A percentile compares a stretch with the other conserved stretches of the same genome.
These are phyloP conservation scores for Penaeus monodon DNA, from an alignment of 2,888 invertebrate genomes.

Conservation along the genomic window DNA sequence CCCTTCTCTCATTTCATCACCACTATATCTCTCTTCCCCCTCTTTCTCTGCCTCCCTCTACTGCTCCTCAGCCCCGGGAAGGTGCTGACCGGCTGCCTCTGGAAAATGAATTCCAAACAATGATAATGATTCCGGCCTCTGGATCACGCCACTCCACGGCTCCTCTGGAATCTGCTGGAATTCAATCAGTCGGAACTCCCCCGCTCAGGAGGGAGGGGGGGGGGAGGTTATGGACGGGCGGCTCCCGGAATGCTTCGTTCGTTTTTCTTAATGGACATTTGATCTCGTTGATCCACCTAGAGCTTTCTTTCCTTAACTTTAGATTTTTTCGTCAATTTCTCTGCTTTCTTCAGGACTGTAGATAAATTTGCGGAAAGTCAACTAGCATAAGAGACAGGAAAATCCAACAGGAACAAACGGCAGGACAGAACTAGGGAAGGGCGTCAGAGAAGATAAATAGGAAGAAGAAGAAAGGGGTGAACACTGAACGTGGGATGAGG, in stretches of 20 bases:
- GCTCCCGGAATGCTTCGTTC: slow-evolving; percentile 32
- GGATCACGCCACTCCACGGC: slow-evolving; percentile 41
- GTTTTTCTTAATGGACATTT: slow-evolving; percentile 6
- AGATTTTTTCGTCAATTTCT: too few species aligned
- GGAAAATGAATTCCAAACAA: slow-evolving; percentile 57
- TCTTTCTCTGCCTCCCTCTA: slow-evolving; percentile 2
- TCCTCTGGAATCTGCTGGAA: slow-evolving; percentile 46
- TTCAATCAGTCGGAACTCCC: slow-evolving; percentile 48
- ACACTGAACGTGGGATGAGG: too few species aligned
- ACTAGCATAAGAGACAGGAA: too few species aligned
- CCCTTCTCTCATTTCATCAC: not conserved
- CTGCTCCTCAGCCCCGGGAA: not conserved
- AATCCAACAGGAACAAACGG: too few species aligned
- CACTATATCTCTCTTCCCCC: slow-evolving; percentile 2
- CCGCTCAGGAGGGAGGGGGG: too few species aligned
- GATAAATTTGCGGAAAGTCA: too few species aligned
- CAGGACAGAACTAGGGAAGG: too few species aligned
- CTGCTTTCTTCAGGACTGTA: too few species aligned
- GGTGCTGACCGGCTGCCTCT: slow-evolving; percentile 13
- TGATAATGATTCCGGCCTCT: slow-evolving; percentile 49
- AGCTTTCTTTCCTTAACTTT: not conserved
- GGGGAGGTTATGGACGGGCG: not conserved
- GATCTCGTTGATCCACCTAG: too few species aligned
- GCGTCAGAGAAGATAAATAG: too few species aligned
- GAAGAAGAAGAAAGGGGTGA: too few species aligned